phyloP scores from a whole-genome alignment of 2,797 vertebrate genomes.

The Erpetoichthys calabaricus region DNA sequence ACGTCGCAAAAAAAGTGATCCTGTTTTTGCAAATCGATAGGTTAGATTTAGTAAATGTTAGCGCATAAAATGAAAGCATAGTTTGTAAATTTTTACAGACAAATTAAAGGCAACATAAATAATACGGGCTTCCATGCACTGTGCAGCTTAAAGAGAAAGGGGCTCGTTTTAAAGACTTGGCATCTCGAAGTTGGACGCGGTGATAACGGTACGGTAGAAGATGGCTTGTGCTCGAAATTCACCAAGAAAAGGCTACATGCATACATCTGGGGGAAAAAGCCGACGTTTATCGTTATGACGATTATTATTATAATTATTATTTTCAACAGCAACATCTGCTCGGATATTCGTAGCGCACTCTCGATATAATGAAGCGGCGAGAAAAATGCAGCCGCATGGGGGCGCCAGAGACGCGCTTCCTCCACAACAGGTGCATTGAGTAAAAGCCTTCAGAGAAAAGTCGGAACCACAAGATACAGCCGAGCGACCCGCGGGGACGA shows the following conservation, averaged over 20 bases:
- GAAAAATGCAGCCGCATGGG: slow-evolving; percentile 14
- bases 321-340: slow-evolving; percentile 22
- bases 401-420: slow-evolving; percentile 11
- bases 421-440: slow-evolving; percentile 29
- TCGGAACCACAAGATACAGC: no score
- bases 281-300: slow-evolving; percentile 23
- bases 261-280: slow-evolving; percentile 1
- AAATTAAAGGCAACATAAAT: no score
- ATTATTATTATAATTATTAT: no score
- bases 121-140: no score
- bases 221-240: not conserved
- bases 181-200: not conserved
- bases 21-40: not conserved
- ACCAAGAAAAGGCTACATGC: not conserved
- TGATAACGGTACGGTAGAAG: not conserved
- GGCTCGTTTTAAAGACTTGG: no score
- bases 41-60: no score
- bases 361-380: not conserved
- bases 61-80: no score
- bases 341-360: slow-evolving; percentile 26
- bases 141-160: no score
- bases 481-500: no score
- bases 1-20: not conserved
- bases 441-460: not conserved
- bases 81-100: no score